Conservation (phyloP, 2,888 invertebrate species). For the Reticulitermes lucifugus region DNA sequence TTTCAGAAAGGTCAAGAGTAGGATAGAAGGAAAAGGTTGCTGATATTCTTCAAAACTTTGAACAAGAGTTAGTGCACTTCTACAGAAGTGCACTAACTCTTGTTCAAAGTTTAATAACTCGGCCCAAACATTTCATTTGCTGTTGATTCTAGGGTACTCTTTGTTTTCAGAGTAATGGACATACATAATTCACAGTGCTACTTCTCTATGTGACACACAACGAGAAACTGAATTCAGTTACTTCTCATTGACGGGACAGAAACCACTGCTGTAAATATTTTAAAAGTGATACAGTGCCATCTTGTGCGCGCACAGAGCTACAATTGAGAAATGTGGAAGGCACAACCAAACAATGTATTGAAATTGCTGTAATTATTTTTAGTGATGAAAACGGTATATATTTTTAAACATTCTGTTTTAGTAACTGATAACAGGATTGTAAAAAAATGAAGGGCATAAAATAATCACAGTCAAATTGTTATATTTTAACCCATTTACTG, state of each 20-base stretch:
- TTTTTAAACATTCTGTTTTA: no score
- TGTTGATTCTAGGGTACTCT: not conserved
- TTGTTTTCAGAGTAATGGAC: slow-evolving; percentile 45
- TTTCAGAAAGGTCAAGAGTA: slow-evolving; percentile 58
- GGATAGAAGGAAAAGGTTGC: slow-evolving; percentile 56
- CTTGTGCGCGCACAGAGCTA: no score
- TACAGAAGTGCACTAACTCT: no score
- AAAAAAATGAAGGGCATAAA: no score
- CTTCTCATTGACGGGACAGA: slow-evolving; percentile 47
- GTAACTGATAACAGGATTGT: no score
- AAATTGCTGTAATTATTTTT: no score
- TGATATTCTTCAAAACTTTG: slow-evolving; percentile 56
- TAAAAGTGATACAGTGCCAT: no score
- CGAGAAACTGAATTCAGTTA: slow-evolving; percentile 40
- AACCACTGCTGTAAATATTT: slow-evolving; percentile 1
- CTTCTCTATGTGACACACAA: slow-evolving; percentile 21
- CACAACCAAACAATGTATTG: no score
- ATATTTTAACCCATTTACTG: no score
- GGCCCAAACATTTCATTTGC: not conserved
- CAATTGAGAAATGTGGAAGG: no score
- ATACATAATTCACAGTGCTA: slow-evolving; percentile 6
- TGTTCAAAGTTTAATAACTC: not conserved
- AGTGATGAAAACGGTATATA: no score
- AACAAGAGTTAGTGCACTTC: slow-evolving; percentile 55
- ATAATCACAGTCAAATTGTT: no score